phyloP scores from a whole-genome alignment of 2,797 vertebrate genomes.

The Sebastes diploproa region DNA sequence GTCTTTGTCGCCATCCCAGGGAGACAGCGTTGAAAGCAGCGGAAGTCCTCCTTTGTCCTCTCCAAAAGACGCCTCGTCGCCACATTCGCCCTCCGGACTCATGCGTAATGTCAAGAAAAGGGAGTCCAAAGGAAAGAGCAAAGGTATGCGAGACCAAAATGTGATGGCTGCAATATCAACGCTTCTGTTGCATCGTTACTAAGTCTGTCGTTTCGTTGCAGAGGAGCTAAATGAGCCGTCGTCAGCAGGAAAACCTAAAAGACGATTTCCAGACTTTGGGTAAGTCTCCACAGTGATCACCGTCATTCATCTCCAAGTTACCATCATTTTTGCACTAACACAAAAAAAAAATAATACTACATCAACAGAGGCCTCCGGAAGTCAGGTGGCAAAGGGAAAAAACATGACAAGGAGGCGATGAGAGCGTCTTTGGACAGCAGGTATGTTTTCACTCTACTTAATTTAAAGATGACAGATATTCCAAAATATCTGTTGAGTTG shows the following conservation, averaged over 20 bases:
- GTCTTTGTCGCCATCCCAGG: constrained; percentile 76
- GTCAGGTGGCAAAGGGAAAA: constrained; percentile 94
- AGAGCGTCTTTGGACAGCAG: constrained; percentile 92
- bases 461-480: not conserved
- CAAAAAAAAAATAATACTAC: not conserved
- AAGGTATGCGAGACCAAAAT: constrained; percentile 75
- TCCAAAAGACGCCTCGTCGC: constrained; percentile 77
- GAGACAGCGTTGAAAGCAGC: constrained; percentile 79
- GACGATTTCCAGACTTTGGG: constrained; percentile 95
- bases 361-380: constrained; percentile 89
- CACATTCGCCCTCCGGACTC: constrained; percentile 81
- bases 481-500: not conserved
- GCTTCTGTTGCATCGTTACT: not conserved
- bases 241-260: constrained; percentile 86
- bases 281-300: constrained; percentile 58
- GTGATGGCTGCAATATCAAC: not conserved
- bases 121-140: constrained; percentile 87
- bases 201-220: constrained; percentile 58
- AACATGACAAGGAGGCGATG: constrained; percentile 88
- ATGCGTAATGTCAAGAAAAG: constrained; percentile 85
- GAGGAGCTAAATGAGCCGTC: constrained; percentile 86
- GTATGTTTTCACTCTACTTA: constrained; percentile 59
- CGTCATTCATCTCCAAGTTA: not conserved
- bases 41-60: constrained; percentile 74
- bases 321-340: not conserved